These are phyloP conservation scores for Pteropus rufus DNA, from an alignment of 2,797 vertebrate genomes.

Conservation along the genomic window DNA sequence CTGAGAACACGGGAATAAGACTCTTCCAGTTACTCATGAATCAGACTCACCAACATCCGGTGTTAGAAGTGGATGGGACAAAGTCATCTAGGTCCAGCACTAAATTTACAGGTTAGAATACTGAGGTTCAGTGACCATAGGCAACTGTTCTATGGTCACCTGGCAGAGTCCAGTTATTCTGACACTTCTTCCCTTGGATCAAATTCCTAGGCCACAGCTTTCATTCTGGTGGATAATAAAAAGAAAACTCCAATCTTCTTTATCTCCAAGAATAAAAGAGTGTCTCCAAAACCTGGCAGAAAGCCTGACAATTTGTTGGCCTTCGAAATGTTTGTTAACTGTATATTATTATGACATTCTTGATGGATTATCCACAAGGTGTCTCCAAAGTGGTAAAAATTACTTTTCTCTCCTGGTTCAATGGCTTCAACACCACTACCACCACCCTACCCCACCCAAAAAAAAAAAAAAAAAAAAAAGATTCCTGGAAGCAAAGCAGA, in stretches of 20 bases:
- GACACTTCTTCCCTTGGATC: background rate
- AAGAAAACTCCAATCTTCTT: background rate
- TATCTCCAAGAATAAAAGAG: background rate
- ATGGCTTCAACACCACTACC: background rate
- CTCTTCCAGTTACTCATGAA: background rate
- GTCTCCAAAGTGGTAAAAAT: background rate
- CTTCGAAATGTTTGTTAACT: background rate
- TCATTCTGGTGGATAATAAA: background rate
- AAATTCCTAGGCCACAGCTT: background rate
- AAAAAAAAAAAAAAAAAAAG: background rate
- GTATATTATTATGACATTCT: background rate
- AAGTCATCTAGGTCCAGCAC: background rate
- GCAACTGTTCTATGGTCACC: background rate
- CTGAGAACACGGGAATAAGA: background rate
- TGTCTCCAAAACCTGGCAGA: background rate
- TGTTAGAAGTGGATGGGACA: rapidly evolving
- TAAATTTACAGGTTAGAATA: background rate
- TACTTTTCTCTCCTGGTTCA: background rate
- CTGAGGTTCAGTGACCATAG: background rate
- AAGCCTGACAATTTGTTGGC: background rate
- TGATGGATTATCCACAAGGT: background rate
- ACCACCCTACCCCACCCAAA: too few relatives aligned
- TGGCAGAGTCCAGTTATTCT: background rate
- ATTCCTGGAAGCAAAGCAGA: background rate
- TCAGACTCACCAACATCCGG: background rate